Conservation (phyloP, 2,797 vertebrate species). For the Prunella strophiata region DNA sequence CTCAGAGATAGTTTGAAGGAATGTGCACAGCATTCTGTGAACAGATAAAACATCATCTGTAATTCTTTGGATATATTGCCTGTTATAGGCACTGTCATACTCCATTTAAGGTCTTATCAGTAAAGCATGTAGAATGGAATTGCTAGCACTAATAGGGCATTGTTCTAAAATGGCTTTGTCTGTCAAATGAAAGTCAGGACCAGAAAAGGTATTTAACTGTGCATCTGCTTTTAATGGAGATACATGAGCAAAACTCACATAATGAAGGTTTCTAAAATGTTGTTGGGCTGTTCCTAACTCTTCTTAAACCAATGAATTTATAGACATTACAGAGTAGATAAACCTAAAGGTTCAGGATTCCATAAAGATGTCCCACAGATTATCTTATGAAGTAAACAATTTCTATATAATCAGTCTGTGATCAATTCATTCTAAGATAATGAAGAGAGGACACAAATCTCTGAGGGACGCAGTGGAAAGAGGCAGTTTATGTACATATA, state of each 20-base stretch:
- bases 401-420: not conserved
- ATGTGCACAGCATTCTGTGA: not conserved
- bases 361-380: not conserved
- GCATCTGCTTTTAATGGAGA: constrained; percentile 23
- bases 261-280: constrained; percentile 15
- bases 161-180: constrained; percentile 15
- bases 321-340: not conserved
- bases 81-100: not conserved
- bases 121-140: constrained; percentile 1
- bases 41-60: constrained; percentile 38
- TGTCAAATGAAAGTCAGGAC: not conserved
- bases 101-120: constrained; percentile 28
- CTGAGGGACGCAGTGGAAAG: not conserved
- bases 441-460: not conserved
- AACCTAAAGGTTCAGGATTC: not conserved
- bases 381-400: not conserved
- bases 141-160: constrained; percentile 18
- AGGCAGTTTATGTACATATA: not conserved
- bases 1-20: constrained; percentile 31
- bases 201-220: not conserved
- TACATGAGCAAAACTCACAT: not conserved
- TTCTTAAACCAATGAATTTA: not conserved
- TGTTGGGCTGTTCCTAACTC: not conserved
- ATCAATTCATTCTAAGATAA: not conserved
- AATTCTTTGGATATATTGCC: constrained; percentile 25